These are phyloP conservation scores for Pteria penguin DNA, from an alignment of 2,888 invertebrate genomes.

Conservation along the genomic window DNA sequence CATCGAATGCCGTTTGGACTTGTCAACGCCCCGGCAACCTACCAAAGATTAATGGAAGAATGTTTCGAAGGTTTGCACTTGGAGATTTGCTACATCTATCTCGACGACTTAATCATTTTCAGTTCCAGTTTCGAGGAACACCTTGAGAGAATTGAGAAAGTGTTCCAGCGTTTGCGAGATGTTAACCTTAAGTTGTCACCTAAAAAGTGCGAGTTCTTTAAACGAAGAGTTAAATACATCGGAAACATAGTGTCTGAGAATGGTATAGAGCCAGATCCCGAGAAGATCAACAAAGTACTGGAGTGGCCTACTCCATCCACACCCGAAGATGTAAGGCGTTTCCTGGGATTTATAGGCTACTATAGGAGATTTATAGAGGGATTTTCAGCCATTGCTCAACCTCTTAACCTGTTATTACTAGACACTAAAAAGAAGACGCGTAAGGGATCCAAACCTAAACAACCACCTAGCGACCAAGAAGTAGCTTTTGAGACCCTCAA, in stretches of 20 bases:
- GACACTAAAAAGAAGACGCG: too few relatives aligned
- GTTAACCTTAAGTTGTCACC: slow-evolving; percentile 24
- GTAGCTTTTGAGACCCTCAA: too few relatives aligned
- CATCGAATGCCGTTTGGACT: slow-evolving; percentile 61
- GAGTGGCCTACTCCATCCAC: neutral
- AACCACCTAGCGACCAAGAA: too few relatives aligned
- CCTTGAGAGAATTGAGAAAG: slow-evolving; percentile 2
- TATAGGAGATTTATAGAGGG: neutral
- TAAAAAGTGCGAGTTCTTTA: slow-evolving; percentile 20
- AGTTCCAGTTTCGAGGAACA: slow-evolving; percentile 11
- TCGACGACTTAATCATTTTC: slow-evolving; percentile 23
- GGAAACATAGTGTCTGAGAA: neutral
- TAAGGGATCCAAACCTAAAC: too few relatives aligned
- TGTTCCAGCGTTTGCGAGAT: slow-evolving; percentile 3
- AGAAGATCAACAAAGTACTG: neutral
- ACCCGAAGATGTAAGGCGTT: neutral
- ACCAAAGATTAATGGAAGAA: slow-evolving; percentile 44
- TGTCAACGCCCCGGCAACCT: too few relatives aligned
- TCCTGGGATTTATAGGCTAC: neutral
- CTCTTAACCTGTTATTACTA: too few relatives aligned
- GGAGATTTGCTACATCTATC: neutral
- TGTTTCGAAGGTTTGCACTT: neutral
- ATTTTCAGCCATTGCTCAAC: too few relatives aligned
- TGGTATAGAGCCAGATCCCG: neutral
- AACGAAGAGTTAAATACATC: neutral